Base-by-base conservation (phyloP, 2,113 vertebrate genomes). In the Rhombomys opimus region DNA sequence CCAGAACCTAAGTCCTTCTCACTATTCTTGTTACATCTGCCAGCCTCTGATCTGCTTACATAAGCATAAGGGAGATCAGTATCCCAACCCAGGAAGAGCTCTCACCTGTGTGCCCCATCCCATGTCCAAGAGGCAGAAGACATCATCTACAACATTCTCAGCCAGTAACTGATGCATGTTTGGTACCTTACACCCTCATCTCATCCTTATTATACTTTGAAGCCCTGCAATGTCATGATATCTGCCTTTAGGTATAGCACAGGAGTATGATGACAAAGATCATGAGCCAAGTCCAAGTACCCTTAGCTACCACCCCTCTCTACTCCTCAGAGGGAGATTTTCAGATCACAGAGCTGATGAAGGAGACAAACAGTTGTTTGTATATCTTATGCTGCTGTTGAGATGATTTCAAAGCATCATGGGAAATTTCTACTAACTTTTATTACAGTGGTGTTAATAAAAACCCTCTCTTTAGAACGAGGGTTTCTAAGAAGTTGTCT, bases 321-420 rank as follows among this genome's bases (percentile, higher is more conserved):
- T 30, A 41, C 38, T 90, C 61, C 46, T 80, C 38, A 84, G 35
- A 14, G 70, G 27, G 32, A 22, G 11, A 76, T 84, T 84, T 17
- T 17, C 23, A 14, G 27, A 50, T 7, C 70, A 63, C 61, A 46
- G 59, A 75, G 13, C 25, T 67, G 27, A 32, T 2, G 2, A 91
- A 65, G 46, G 27, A 38, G 9, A 22, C 25, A 82, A 82, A 63
- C 25, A 9, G n/a, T 11, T 30, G 12, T 14, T n/a, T 35, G 1
- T 9, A 25, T 57, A 35, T 9, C 2, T 46, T 35, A 32, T n/a
- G 22, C 17, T 3, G 3, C 8, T n/a, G 5, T 12, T 20, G 41
- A 70, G n/a, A 12, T 50, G 52, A 77, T 76, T 72, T 72, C 61
- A 61, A 67, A 95, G n/a, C 82, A 87, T 25, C 20, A 75, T 81